A percentile compares a stretch with the other conserved stretches of the same genome.
These are phyloP conservation scores for Meleagris gallopavo DNA, from an alignment of 2,113 vertebrate genomes.

Conservation along the genomic window DNA sequence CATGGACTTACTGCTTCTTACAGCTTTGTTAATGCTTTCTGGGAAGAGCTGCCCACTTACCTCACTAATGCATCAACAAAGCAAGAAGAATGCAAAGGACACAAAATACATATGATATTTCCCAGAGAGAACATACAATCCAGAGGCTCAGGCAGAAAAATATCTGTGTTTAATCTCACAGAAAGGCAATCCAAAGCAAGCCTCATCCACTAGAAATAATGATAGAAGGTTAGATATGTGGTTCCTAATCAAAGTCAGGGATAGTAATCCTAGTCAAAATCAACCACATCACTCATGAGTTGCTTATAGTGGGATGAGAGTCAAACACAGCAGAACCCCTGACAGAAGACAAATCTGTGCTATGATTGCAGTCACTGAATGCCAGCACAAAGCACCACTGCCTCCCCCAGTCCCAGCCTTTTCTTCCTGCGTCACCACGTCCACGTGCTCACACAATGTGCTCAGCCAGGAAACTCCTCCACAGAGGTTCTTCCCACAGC, in stretches of 20 bases:
- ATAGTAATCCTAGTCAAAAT: background rate
- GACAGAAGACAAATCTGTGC: background rate
- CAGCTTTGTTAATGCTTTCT: conserved; percentile 6
- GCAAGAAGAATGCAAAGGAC: background rate
- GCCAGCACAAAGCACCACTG: background rate
- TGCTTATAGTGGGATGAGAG: background rate
- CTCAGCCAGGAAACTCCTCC: background rate
- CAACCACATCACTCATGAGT: conserved; percentile 9
- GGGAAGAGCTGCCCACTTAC: background rate
- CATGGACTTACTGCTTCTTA: background rate
- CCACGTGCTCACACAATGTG: background rate
- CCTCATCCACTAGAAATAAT: background rate
- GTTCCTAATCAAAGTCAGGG: background rate
- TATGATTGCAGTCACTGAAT: accelerated
- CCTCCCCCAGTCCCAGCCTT: background rate
- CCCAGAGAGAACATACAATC: background rate
- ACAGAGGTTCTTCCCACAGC: background rate
- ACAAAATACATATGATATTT: background rate
- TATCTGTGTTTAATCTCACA: background rate
- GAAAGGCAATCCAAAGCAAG: background rate
- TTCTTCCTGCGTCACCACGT: background rate
- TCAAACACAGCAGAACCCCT: background rate
- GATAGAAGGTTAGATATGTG: background rate
- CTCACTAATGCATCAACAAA: background rate
- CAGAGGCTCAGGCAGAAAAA: background rate